Base-by-base conservation (phyloP, 2,113 vertebrate genomes). In the Microcebus lehilahytsara region DNA sequence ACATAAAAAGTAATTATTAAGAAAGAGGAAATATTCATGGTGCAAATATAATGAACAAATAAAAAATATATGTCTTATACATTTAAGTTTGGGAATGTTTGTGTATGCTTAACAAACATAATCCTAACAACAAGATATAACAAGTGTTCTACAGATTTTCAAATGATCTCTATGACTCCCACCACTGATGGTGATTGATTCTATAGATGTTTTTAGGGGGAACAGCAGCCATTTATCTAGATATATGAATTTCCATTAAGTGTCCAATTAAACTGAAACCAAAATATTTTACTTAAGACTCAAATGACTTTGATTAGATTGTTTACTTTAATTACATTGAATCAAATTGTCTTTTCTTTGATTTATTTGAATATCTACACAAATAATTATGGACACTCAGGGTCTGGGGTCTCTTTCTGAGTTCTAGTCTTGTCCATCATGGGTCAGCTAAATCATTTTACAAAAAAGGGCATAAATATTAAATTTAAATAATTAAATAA, bases 81-180 rank as follows among this genome's bases (percentile, higher is more conserved):
- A 66, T 58, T 77, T 80, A 58, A 67, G 40, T 78, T 77, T 62
- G 66, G 9, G 30, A 27, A 20, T 71, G 4, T 77, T 62, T 46
- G 9, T 89, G 6, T 62, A 32, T 46, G 51, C 30, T 79, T 78
- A 81, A 49, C 32, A 72, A 72, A n/a, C 37, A 66, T 85, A 42
- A 83, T 17, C 30, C 5, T 88, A 79, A 96, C n/a, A 97, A 97
- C 49, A 42, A 58, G 51, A 87, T 96, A 97, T 60, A 97, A 97
- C 95, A 98, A 95, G 88, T 60, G 64, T 62, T 93, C 91, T 95
- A 75, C 86, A 98, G 95, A 98, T 98, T 93, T 79, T 92, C 49
- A 42, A 78, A 30, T 37, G 9, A 78, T 37, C 46, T 92, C 42
- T 32, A 19, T 34, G 46, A 37, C 0, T 80, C 46, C 40, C 30